Evolutionary conservation across 2,113 vertebrate species (phyloP).

Genomic region (Calidris pugnax): DNA sequence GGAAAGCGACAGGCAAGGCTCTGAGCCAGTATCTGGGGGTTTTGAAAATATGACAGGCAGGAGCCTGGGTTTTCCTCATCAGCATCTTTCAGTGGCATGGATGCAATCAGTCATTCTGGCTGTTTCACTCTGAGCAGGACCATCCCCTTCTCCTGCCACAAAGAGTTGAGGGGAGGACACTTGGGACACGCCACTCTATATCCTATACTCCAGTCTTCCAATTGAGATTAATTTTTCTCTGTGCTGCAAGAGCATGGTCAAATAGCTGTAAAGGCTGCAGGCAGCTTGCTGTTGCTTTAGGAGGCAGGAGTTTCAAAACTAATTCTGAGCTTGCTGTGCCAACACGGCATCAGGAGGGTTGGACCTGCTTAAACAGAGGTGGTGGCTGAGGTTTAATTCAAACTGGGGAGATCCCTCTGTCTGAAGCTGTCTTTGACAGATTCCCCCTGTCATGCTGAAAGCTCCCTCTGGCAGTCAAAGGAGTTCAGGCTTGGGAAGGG

Average conservation of each 20-base stretch:
- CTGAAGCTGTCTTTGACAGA: neutral
- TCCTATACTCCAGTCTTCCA: neutral
- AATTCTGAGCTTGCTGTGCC: neutral
- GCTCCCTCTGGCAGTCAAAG: neutral
- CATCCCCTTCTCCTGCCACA: neutral
- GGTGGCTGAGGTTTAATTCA: neutral
- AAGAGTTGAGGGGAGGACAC: neutral
- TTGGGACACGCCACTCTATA: neutral
- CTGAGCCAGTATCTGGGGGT: constrained; percentile 19
- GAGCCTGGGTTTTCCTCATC: constrained; percentile 48
- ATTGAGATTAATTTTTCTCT: neutral
- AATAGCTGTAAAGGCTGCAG: neutral
- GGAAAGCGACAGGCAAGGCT: constrained; percentile 55
- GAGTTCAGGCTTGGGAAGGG: neutral
- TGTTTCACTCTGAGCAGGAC: constrained; percentile 2
- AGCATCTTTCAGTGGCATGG: constrained; percentile 59
- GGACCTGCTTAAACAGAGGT: neutral
- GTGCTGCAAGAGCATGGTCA: neutral
- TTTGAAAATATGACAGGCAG: constrained; percentile 67
- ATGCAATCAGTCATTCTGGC: constrained; percentile 33
- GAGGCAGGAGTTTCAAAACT: neutral
- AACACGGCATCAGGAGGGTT: fast-evolving
- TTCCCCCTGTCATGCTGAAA: neutral
- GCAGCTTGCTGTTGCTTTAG: neutral
- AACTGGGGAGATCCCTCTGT: neutral